Conservation (phyloP, 2,888 invertebrate species). For the Oxyscelio sp. region DNA sequence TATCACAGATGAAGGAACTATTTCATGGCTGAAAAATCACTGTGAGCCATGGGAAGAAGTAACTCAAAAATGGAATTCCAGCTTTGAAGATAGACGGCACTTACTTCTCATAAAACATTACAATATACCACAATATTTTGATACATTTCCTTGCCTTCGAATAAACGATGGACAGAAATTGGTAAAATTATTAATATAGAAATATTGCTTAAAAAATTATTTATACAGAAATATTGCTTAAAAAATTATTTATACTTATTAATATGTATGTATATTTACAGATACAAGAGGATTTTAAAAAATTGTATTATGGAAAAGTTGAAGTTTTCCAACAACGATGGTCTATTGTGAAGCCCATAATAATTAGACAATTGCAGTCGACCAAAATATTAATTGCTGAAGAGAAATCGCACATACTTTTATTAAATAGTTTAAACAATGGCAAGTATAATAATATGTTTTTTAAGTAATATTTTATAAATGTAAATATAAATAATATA, state of each 20-base stretch:
- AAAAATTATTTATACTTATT: not conserved
- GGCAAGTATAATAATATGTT: too few species aligned
- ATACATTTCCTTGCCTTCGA: not conserved
- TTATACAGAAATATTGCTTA: not conserved
- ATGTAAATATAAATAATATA: too few species aligned
- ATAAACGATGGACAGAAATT: not conserved
- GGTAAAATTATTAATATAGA: not conserved
- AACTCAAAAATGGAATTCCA: not conserved
- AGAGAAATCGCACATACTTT: too few species aligned
- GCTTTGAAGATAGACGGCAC: not conserved
- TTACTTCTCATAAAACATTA: not conserved
- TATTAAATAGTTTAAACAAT: too few species aligned
- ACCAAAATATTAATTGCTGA: too few species aligned
- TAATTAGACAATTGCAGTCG: too few species aligned
- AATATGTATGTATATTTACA: too few species aligned
- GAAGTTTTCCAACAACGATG: too few species aligned
- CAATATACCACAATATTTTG: not conserved
- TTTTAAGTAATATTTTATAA: too few species aligned
- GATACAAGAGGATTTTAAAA: too few species aligned
- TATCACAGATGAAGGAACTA: not conserved
- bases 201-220: not conserved
- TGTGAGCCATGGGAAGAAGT: conserved; percentile 5
- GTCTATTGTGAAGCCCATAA: too few species aligned
- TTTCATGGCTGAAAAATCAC: not conserved
- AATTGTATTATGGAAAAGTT: too few species aligned